Evolutionary conservation across 1,140 invertebrate species (phyloP).

Genomic region (Heliconius congener): DNA sequence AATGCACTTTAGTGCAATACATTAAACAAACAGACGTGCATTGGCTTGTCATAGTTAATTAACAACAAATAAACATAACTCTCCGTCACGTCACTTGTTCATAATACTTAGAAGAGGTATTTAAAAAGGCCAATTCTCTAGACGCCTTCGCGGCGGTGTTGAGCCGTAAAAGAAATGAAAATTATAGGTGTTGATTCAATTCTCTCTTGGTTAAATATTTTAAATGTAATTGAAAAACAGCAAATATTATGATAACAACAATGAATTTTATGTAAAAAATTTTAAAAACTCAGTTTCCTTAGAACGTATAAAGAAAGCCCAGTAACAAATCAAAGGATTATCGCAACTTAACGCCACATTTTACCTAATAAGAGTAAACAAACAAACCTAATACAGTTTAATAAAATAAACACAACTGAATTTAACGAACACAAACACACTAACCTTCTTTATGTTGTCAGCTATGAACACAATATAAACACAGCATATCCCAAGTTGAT

Average conservation of each 20-base stretch:
- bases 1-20: not conserved
- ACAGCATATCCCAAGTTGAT: slow-evolving; percentile 94
- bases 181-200: too few species aligned
- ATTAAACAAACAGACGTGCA: not conserved
- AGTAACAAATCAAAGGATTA: too few species aligned
- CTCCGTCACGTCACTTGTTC: not conserved
- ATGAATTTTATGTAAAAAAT: too few species aligned
- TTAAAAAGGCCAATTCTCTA: not conserved
- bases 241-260: too few species aligned
- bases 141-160: not conserved
- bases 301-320: too few species aligned
- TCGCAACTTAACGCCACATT: not conserved
- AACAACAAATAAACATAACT: not conserved
- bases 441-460: slow-evolving; percentile 86
- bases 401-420: not conserved
- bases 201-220: too few species aligned
- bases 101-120: not conserved
- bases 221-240: not conserved
- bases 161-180: not conserved
- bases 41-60: not conserved
- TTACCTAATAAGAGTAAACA: not conserved
- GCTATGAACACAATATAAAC: slow-evolving; percentile 94
- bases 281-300: too few species aligned
- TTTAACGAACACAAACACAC: not conserved
- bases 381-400: not conserved